Base-by-base conservation (phyloP, 1,140 invertebrate species). In the Nomia melanderi region DNA sequence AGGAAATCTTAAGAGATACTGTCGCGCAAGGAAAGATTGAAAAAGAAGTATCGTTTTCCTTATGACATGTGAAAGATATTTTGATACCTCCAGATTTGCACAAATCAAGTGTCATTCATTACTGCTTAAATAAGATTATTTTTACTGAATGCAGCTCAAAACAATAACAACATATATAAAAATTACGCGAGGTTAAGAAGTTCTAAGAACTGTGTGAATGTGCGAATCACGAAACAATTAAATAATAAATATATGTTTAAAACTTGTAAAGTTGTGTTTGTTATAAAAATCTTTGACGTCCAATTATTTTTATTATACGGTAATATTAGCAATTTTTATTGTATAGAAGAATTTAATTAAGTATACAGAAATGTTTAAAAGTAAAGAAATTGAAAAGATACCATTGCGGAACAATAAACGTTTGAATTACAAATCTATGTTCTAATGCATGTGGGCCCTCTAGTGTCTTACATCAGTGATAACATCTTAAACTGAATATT, bases 161-260 rank as follows among this genome's bases (percentile, higher is more conserved):
- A 88, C 56, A 77, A 83, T 75, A 81, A 86, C 60, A 62, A 83
- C 72, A 81, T 87, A 78, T 84, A 86, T 84, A 56, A 70, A 44
- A 79, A 80, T 83, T 65, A 79, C 44, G 54, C 29, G 74, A 78
- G 63, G 56, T 77, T 79, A 78, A 80, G 57, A 78, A 82, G 77
- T 77, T 88, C 44, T 63, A 85, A 87, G 53, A 83, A 73, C 81
- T 82, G 77, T 85, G 81, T 90, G 87, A 89, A 87, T 91, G 90
- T 90, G 89, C 84, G 88, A 83, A 90, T 88, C 86, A 86, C 80
- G 85, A 69, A 78, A 87, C 86, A 88, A 82, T 56, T 77, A 84
- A 87, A 88, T 89, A 90, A 90, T 89, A 90, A 91, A 92, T 92
- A 90, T 91, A 92, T 91, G 90, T 90, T 91, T 88, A 91, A 90